phyloP scores from a whole-genome alignment of 2,797 vertebrate species.

The Mycteria americana region DNA sequence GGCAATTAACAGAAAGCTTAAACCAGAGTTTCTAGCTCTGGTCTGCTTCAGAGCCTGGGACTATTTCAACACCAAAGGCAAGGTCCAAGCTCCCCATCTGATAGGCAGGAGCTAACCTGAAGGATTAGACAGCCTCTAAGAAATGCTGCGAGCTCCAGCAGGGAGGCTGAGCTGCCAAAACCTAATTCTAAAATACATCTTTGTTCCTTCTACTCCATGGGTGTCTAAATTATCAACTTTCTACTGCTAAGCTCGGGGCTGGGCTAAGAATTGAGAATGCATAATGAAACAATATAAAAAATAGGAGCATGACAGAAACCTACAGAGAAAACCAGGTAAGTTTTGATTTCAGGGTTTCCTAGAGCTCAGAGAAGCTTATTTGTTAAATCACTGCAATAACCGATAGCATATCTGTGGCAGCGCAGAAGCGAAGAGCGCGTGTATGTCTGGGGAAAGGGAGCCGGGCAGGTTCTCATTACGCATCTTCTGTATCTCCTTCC shows the following conservation, averaged over 20 bases:
- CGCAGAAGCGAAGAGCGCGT: rapidly evolving
- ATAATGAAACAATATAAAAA: neutral
- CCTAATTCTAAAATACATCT: neutral
- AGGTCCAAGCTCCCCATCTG: neutral
- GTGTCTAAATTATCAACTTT: neutral
- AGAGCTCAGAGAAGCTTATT: neutral
- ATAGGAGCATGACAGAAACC: neutral
- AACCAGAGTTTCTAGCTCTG: neutral
- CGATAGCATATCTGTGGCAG: neutral
- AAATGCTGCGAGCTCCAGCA: neutral
- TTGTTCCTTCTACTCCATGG: neutral
- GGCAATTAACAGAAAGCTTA: neutral
- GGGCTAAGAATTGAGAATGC: neutral
- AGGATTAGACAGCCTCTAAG: neutral
- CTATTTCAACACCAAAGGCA: neutral
- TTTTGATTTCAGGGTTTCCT: neutral
- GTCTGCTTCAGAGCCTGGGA: neutral
- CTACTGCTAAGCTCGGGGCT: neutral
- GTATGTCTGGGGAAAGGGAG: neutral
- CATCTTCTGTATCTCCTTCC: neutral
- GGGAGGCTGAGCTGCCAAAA: neutral
- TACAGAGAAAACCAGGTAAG: neutral
- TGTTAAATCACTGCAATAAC: neutral
- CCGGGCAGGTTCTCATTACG: neutral
- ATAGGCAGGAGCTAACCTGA: neutral